Conservation (phyloP, 2,797 vertebrate genomes). For the Chelmon rostratus region DNA sequence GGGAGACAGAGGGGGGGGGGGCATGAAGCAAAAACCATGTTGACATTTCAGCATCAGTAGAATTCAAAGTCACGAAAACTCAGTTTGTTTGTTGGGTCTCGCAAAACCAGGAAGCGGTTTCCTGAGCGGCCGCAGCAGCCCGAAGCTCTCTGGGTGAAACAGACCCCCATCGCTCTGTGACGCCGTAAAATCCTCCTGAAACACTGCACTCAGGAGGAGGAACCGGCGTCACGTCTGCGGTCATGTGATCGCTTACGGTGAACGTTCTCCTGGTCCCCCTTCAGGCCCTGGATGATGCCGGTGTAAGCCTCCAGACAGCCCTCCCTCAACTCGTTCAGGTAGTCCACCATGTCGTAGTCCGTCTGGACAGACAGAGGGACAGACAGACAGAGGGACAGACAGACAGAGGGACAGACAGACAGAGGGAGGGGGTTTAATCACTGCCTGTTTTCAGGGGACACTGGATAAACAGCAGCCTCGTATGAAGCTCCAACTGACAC, state of each 20-base stretch:
- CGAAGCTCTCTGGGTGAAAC: slow-evolving; percentile 72
- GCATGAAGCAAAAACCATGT: too few species aligned
- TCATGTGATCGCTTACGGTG: slow-evolving; percentile 90
- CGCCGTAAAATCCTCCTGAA: slow-evolving; percentile 75
- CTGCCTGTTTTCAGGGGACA: too few species aligned
- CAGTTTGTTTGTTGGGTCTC: slow-evolving; percentile 60
- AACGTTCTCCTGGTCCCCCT: slow-evolving; percentile 99
- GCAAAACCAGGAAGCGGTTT: slow-evolving; percentile 74
- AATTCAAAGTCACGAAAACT: too few species aligned
- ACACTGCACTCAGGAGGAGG: slow-evolving; percentile 70
- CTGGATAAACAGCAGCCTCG: too few species aligned
- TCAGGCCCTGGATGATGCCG: slow-evolving; percentile 97
- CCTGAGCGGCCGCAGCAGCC: neutral
- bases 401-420: too few species aligned
- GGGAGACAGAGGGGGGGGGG: too few species aligned
- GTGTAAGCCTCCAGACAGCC: slow-evolving; percentile 98
- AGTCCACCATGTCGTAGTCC: slow-evolving; percentile 99
- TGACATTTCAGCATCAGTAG: neutral
- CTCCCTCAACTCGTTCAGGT: slow-evolving; percentile 96
- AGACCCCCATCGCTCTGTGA: slow-evolving; percentile 71
- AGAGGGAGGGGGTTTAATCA: too few species aligned
- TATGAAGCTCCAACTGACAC: too few species aligned
- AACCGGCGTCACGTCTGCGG: slow-evolving; percentile 64
- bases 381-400: too few species aligned
- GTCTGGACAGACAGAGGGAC: slow-evolving; percentile 83